These are phyloP conservation scores for Phaethornis superciliosus DNA, from an alignment of 2,113 vertebrate genomes.

Conservation along the genomic window DNA sequence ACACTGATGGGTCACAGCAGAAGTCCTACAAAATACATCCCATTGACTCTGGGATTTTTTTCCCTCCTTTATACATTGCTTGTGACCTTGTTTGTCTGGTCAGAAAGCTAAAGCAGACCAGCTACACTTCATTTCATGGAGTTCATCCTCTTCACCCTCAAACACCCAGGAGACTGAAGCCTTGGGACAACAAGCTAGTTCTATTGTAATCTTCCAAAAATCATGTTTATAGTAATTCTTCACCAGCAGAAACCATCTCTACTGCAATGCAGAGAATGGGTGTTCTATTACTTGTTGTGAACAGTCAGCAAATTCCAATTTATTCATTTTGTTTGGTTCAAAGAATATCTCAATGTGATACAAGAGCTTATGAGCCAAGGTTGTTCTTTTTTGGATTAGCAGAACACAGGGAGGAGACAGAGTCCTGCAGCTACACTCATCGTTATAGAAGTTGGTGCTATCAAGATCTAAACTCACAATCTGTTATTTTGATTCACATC, in stretches of 20 bases:
- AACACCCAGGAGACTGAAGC: neutral
- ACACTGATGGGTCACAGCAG: neutral
- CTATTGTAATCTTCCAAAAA: neutral
- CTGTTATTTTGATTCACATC: neutral
- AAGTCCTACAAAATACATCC: neutral
- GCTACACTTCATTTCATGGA: neutral
- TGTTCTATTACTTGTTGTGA: neutral
- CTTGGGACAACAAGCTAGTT: neutral
- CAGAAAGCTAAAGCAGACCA: neutral
- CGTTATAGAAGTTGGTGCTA: neutral
- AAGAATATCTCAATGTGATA: neutral
- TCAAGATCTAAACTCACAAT: neutral
- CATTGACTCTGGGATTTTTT: neutral
- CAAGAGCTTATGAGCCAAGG: neutral
- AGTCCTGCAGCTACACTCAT: neutral
- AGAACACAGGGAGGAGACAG: neutral
- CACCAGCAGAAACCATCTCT: neutral
- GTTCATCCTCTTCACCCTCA: neutral
- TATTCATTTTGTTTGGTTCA: conserved; percentile 13
- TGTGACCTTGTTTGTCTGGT: neutral
- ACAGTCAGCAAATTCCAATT: conserved; percentile 53
- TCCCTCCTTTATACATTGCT: neutral
- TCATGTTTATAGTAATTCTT: neutral
- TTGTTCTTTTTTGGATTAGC: neutral
- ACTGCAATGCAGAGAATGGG: conserved; percentile 5